Evolutionary conservation across 2,113 vertebrate species (phyloP).

Genomic region (Erinaceus europaeus): DNA sequence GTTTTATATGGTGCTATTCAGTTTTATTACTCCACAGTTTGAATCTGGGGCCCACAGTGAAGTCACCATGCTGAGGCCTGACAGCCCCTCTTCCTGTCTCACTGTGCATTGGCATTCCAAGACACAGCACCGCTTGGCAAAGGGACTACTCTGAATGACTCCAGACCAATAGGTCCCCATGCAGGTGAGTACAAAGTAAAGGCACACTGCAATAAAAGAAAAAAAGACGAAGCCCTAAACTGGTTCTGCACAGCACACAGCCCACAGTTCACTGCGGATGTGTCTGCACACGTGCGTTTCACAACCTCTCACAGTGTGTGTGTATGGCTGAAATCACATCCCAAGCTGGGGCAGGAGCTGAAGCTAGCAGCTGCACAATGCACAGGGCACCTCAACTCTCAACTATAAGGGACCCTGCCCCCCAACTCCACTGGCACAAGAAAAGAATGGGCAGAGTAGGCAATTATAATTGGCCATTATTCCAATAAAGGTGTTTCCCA

Average conservation of each 20-base stretch:
- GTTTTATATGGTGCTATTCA: slow-evolving; percentile 85
- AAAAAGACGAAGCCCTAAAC: not conserved
- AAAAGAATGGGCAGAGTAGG: slow-evolving; percentile 78
- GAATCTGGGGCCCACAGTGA: slow-evolving; percentile 82
- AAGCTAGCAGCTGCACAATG: not conserved
- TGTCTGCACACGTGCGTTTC: not conserved
- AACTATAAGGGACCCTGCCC: not conserved
- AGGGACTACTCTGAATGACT: slow-evolving; percentile 65
- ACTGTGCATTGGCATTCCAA: slow-evolving; percentile 66
- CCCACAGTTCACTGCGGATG: not conserved
- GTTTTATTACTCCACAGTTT: slow-evolving; percentile 86
- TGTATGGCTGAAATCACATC: slow-evolving; percentile 49
- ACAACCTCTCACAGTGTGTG: not conserved
- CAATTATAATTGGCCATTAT: slow-evolving; percentile 85
- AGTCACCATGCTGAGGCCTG: slow-evolving; percentile 80
- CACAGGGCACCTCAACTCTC: slow-evolving; percentile 14
- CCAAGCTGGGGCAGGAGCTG: slow-evolving; percentile 15
- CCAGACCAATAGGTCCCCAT: slow-evolving; percentile 74
- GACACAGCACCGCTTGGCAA: slow-evolving; percentile 68
- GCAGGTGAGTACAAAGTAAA: slow-evolving; percentile 68
- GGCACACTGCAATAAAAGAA: not conserved
- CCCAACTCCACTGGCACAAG: slow-evolving; percentile 57
- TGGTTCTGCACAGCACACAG: not conserved
- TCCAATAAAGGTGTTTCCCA: slow-evolving; percentile 84
- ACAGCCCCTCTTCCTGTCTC: slow-evolving; percentile 78